Base-by-base conservation (phyloP, 1,140 invertebrate genomes). In the Choristoneura fumiferana region DNA sequence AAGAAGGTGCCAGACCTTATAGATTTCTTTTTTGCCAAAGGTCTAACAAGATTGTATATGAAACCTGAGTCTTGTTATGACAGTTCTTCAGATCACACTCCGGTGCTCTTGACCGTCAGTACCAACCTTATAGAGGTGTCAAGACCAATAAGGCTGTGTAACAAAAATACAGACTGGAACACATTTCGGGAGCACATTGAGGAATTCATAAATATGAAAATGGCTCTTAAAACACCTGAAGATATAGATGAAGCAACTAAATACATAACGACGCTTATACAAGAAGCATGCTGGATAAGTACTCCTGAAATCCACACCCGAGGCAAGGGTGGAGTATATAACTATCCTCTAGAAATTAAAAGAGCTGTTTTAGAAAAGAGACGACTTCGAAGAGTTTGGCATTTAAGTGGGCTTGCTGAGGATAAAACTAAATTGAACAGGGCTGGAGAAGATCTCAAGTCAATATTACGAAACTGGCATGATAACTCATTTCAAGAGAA, bases 1-100 rank as follows among this genome's bases (percentile, higher is more conserved):
- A 68, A 61, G 18, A 71, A 72, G 58, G 58, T 63, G 4, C 67
- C 77, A 10, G 73, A 80, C 49, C 13, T 80, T 13, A 18, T 78
- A 13, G 74, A 77, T 37, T 75, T 77, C 38, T 57, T 57, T 14
- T 1, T 43, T 4, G 4, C 38, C 4, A 57, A 40, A 40, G 38
- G 39, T 12, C 22, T 57, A 3, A 36, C 37, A 1, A 57, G 29
- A 18, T 29, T 33, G 10, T 57, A 57, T 14, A 8, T 57, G 1
- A 57, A 57, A 43, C 37, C 15, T 8, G 55, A 57, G 15, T 12
- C 55, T 12, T 40, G 55, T 22, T 40, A 43, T 39, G 55, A 57
- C 13, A 39, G 54, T 39, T 56, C 54, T 13, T 39, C 54, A 18
- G 54, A 56, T 39, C 54, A 56, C 36, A 56, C 54, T 38, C 54